A percentile compares a stretch with the other conserved stretches of the same genome.
Evolutionary conservation across 2,113 vertebrate genomes (phyloP).

Genomic region (Takifugu flavidus): DNA sequence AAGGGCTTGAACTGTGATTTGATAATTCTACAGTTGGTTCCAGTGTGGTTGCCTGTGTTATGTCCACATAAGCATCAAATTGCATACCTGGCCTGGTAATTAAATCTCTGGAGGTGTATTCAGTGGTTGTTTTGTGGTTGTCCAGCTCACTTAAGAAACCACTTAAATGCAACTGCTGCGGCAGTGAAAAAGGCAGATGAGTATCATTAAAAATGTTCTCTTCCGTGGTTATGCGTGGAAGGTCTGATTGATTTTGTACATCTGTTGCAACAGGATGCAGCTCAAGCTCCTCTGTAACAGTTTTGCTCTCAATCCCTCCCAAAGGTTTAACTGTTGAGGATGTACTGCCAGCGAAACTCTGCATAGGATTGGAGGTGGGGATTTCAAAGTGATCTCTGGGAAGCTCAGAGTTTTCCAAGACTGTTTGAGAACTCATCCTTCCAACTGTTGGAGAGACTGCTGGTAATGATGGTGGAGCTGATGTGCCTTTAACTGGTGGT

Average conservation of each 20-base stretch:
- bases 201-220: conserved; percentile 17
- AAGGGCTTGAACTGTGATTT: conserved; percentile 28
- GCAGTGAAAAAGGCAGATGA: conserved; percentile 13
- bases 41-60: conserved; percentile 22
- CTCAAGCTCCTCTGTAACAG: neutral
- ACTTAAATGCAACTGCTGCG: conserved; percentile 22
- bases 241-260: conserved; percentile 14
- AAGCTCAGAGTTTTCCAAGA: conserved; percentile 3
- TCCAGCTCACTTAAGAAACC: conserved; percentile 7
- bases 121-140: conserved; percentile 7
- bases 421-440: conserved; percentile 14
- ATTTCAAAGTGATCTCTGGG: neutral
- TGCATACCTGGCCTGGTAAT: conserved; percentile 2
- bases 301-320: conserved; percentile 18
- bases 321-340: conserved; percentile 12
- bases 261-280: conserved; percentile 25
- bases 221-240: conserved; percentile 11
- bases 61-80: conserved; percentile 15
- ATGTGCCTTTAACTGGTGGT: conserved; percentile 26
- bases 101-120: conserved; percentile 3
- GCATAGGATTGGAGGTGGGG: conserved; percentile 19
- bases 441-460: conserved; percentile 24
- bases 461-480: conserved; percentile 22
- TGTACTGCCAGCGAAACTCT: conserved; percentile 23
- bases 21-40: conserved; percentile 14